Percentiles rank a stretch among this genome's conserved stretches.
These are phyloP conservation scores for Nasonia giraulti DNA, from an alignment of 1,140 invertebrate species.

Conservation along the genomic window DNA sequence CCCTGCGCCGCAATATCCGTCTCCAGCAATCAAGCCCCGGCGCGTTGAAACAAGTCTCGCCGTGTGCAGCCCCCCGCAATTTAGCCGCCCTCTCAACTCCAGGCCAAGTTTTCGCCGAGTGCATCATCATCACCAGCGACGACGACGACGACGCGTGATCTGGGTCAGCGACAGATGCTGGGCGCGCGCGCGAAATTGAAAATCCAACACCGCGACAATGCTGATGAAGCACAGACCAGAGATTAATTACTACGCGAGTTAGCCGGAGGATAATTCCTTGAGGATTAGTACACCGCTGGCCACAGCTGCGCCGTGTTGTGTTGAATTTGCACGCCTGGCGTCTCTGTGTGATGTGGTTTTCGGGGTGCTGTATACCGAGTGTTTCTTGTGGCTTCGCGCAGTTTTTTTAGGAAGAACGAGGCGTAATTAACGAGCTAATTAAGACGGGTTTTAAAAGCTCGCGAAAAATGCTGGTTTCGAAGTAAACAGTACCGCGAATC, in stretches of 20 bases:
- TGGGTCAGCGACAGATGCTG: neutral
- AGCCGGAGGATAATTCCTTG: conserved; percentile 4
- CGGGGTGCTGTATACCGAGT: too few relatives aligned
- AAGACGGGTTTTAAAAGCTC: too few relatives aligned
- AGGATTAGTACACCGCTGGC: neutral
- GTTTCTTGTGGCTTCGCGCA: too few relatives aligned
- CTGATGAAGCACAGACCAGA: neutral
- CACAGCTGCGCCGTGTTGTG: too few relatives aligned
- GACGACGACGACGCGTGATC: neutral
- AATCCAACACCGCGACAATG: neutral
- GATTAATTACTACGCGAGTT: neutral
- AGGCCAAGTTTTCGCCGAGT: neutral
- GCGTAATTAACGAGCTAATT: too few relatives aligned
- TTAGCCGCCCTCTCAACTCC: neutral
- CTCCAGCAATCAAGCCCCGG: neutral
- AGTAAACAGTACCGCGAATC: too few relatives aligned
- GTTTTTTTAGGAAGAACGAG: too few relatives aligned
- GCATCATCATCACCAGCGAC: neutral
- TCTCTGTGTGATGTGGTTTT: too few relatives aligned
- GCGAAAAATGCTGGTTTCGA: too few relatives aligned
- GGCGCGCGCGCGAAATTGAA: neutral
- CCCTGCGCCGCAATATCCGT: neutral
- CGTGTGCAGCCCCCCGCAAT: neutral
- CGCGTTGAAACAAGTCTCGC: neutral
- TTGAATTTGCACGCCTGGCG: too few relatives aligned